Evolutionary conservation across 2,797 vertebrate species (phyloP).

Genomic region (Leptodactylus fallax): DNA sequence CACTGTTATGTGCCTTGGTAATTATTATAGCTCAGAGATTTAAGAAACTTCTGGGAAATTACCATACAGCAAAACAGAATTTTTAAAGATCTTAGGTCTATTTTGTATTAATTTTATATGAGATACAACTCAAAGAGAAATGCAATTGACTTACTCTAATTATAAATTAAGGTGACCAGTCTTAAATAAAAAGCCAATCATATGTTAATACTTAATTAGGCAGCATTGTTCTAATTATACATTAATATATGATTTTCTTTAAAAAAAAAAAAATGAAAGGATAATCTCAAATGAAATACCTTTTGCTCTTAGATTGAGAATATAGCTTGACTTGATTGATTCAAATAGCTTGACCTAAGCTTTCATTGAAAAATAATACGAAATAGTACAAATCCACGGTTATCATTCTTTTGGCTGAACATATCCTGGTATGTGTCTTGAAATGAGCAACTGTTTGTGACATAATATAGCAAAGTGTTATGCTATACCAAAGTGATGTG

Average conservation of each 20-base stretch:
- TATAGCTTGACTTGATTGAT: neutral
- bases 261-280: too few species aligned
- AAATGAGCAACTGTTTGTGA: too few species aligned
- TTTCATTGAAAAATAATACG: neutral
- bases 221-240: neutral
- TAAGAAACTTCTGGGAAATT: slow-evolving; percentile 43
- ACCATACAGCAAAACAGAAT: slow-evolving; percentile 38
- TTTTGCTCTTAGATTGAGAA: neutral
- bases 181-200: neutral
- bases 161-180: neutral
- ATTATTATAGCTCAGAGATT: slow-evolving; percentile 50
- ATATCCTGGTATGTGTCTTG: too few species aligned
- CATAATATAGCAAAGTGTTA: too few species aligned
- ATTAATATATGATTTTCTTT: neutral
- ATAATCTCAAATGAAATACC: neutral
- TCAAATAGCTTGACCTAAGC: neutral
- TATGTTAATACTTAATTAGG: neutral
- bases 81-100: slow-evolving; percentile 25
- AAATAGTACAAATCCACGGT: too few species aligned
- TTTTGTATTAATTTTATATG: slow-evolving; percentile 33
- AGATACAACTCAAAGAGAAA: neutral
- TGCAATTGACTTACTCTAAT: neutral
- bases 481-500: too few species aligned
- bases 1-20: slow-evolving; percentile 35
- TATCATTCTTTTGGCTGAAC: too few species aligned